Evolutionary conservation across 2,113 vertebrate genomes (phyloP).

Genomic region (Channa argus): DNA sequence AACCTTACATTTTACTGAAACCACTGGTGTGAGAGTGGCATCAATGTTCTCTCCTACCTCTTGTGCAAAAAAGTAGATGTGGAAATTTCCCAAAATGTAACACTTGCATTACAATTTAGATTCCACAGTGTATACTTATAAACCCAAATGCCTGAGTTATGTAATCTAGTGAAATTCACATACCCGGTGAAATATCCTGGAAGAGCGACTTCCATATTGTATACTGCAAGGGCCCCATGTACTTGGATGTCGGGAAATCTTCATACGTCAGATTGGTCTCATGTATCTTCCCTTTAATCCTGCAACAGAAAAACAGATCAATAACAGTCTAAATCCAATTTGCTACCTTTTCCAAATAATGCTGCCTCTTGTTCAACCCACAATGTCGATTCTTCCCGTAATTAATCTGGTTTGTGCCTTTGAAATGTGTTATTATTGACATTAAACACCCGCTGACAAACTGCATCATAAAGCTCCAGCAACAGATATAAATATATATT

Average conservation of each 20-base stretch:
- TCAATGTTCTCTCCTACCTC: no score
- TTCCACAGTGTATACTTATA: neutral
- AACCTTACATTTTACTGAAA: no score
- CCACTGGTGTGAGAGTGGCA: no score
- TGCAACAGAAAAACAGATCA: constrained; percentile 72
- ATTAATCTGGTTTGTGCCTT: constrained; percentile 33
- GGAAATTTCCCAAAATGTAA: no score
- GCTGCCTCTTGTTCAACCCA: constrained; percentile 17
- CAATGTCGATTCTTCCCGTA: neutral
- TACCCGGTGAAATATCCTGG: constrained; percentile 97
- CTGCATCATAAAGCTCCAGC: constrained; percentile 32
- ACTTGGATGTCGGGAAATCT: constrained; percentile 98
- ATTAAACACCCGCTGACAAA: constrained; percentile 37
- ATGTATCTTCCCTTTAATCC: constrained; percentile 97
- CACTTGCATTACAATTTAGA: neutral
- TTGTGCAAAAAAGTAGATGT: no score
- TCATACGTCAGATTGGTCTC: constrained; percentile 97
- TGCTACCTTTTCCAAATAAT: constrained; percentile 23
- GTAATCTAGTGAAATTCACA: neutral
- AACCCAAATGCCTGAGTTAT: no score
- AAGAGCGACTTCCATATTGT: constrained; percentile 99
- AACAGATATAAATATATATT: constrained; percentile 22
- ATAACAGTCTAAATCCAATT: constrained; percentile 51
- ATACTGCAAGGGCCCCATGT: constrained; percentile 96
- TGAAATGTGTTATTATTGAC: constrained; percentile 43